Percentiles rank a stretch among this genome's conserved stretches.
phyloP scores from a whole-genome alignment of 2,888 invertebrate genomes.

The Corythucha ciliata region DNA sequence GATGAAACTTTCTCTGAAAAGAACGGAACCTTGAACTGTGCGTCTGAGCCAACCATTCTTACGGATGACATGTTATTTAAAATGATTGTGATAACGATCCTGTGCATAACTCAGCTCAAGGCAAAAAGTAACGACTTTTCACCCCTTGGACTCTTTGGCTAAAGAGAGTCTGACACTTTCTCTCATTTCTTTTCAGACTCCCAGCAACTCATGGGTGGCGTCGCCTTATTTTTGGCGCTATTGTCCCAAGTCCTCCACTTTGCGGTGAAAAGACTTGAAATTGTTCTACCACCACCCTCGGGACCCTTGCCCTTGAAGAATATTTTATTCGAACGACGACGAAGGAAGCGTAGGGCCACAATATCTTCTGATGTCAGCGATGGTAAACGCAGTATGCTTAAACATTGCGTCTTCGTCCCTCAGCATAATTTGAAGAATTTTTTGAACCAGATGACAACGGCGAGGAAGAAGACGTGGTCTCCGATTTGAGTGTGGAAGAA shows the following conservation, averaged over 20 bases:
- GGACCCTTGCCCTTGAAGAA: slow-evolving; percentile 36
- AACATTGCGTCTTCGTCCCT: background rate
- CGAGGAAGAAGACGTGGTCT: slow-evolving; percentile 35
- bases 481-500: slow-evolving; percentile 34
- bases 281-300: slow-evolving; percentile 40
- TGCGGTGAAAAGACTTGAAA: slow-evolving; percentile 39
- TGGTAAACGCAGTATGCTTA: slow-evolving; percentile 26
- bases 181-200: slow-evolving; percentile 46
- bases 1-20: slow-evolving; percentile 44
- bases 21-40: slow-evolving; percentile 43
- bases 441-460: background rate
- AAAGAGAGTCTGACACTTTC: background rate
- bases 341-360: slow-evolving; percentile 38
- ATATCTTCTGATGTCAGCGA: slow-evolving; percentile 35
- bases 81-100: slow-evolving; percentile 68
- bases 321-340: slow-evolving; percentile 13
- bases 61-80: slow-evolving; percentile 67
- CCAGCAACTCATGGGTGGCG: slow-evolving; percentile 68
- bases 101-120: slow-evolving; percentile 68
- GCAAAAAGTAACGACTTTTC: slow-evolving; percentile 42
- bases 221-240: slow-evolving; percentile 75
- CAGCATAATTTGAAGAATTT: background rate
- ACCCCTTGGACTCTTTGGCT: background rate
- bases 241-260: slow-evolving; percentile 60
- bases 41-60: slow-evolving; percentile 50